Evolutionary conservation across 2,113 vertebrate species (phyloP).

Genomic region (Pygoscelis antarcticus): DNA sequence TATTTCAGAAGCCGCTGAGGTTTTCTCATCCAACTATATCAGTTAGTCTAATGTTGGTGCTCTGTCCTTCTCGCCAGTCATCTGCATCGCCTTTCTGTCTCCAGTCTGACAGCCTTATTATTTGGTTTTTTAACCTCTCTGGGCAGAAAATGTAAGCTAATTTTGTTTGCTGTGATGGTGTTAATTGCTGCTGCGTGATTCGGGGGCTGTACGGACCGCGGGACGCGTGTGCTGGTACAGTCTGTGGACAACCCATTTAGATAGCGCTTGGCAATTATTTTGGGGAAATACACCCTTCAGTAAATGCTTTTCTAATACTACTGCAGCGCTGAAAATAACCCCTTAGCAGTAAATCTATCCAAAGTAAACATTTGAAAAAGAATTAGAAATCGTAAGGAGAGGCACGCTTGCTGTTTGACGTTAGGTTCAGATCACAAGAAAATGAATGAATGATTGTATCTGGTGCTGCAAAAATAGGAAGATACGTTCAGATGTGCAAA

Average conservation of each 20-base stretch:
- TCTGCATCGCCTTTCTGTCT: neutral
- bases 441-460: neutral
- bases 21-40: neutral
- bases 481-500: neutral
- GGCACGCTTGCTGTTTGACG: neutral
- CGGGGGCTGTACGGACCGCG: accelerated
- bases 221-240: neutral
- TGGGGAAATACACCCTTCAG: neutral
- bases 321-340: neutral
- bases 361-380: constrained; percentile 32
- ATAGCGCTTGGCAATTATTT: neutral
- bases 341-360: neutral
- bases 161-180: neutral
- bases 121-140: neutral
- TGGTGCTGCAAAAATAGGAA: neutral
- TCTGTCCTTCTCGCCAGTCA: neutral
- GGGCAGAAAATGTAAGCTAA: neutral
- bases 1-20: neutral
- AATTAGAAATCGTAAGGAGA: neutral
- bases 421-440: neutral
- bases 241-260: neutral
- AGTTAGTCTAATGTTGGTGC: neutral
- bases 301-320: neutral
- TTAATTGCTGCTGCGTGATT: neutral
- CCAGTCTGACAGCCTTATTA: neutral